These are phyloP conservation scores for Toxotes lorentzi DNA, from an alignment of 2,797 vertebrate species.

Conservation along the genomic window DNA sequence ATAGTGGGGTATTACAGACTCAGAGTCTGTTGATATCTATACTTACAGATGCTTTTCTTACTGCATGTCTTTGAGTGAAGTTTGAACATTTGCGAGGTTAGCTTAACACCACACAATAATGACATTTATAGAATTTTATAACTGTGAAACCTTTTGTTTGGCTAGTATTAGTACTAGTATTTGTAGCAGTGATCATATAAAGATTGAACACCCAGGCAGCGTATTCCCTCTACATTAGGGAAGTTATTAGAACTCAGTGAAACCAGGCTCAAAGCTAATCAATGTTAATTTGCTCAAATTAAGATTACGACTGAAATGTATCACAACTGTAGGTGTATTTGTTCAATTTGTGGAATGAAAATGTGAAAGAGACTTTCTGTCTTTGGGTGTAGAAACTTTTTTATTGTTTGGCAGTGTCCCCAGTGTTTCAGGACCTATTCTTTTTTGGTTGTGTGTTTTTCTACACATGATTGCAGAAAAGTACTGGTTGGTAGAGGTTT, in stretches of 20 bases:
- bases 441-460: background rate
- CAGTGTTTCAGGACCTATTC: background rate
- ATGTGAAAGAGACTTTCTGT: background rate
- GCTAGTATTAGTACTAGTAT: no score
- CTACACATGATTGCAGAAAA: background rate
- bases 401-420: background rate
- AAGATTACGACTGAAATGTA: background rate
- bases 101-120: background rate
- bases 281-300: background rate
- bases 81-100: background rate
- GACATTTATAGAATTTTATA: constrained; percentile 9
- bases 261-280: background rate
- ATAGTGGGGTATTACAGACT: background rate
- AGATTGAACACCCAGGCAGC: background rate
- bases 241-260: background rate
- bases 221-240: background rate
- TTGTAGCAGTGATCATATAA: background rate
- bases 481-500: background rate
- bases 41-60: background rate
- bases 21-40: background rate
- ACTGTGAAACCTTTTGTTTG: background rate
- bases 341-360: background rate
- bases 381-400: background rate
- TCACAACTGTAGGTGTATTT: background rate
- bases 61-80: background rate